phyloP scores from a whole-genome alignment of 2,797 vertebrate species.

The Hemibagrus guttatus region DNA sequence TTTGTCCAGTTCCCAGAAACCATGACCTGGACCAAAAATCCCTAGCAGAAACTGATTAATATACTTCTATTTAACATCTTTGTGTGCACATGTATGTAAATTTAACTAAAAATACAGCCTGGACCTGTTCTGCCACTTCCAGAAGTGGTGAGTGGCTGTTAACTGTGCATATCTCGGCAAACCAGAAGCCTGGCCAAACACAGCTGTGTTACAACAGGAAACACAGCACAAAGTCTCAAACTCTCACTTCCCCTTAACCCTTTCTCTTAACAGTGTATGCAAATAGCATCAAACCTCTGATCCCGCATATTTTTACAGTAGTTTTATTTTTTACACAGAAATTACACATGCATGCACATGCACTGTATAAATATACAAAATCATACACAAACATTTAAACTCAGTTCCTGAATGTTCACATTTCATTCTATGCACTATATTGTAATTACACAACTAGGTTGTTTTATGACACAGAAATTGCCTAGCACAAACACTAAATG shows the following conservation, averaged over 20 bases:
- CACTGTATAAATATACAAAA: neutral
- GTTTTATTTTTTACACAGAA: constrained; percentile 43
- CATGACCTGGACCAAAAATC: neutral
- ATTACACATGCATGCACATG: constrained; percentile 27
- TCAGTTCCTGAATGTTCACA: neutral
- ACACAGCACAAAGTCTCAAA: constrained; percentile 58
- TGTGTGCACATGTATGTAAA: neutral
- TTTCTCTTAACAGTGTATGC: constrained; percentile 57
- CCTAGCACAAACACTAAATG: neutral
- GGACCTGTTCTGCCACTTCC: constrained; percentile 47
- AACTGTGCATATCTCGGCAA: constrained; percentile 50
- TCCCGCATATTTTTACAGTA: constrained; percentile 45
- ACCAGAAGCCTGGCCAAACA: constrained; percentile 60
- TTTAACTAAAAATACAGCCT: neutral
- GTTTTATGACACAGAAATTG: neutral
- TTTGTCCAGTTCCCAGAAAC: neutral
- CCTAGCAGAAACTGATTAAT: neutral
- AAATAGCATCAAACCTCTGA: constrained; percentile 9
- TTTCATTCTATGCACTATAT: neutral
- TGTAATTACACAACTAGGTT: neutral
- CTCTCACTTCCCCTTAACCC: constrained; percentile 53
- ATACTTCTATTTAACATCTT: neutral
- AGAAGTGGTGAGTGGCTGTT: constrained; percentile 22
- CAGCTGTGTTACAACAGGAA: constrained; percentile 55
- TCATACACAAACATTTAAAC: neutral